phyloP scores from a whole-genome alignment of 2,113 vertebrate genomes.

The Paracanthobrama guichenoti region DNA sequence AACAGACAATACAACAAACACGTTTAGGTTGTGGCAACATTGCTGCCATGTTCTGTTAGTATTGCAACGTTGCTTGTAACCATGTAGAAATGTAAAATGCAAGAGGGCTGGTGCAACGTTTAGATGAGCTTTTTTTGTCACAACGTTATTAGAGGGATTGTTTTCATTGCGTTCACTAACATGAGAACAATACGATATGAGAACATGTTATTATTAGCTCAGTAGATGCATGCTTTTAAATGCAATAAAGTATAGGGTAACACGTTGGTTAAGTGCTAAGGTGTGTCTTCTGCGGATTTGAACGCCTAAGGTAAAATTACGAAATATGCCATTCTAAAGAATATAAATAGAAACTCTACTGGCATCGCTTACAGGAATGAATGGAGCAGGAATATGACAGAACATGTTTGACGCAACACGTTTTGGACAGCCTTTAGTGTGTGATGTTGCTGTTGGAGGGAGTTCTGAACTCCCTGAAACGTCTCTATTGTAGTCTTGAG shows the following conservation, averaged over 20 bases:
- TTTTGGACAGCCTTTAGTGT: neutral
- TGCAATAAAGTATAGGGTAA: neutral
- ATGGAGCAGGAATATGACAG: neutral
- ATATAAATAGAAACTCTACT: neutral
- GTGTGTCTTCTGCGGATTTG: neutral
- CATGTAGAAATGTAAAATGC: constrained; percentile 3
- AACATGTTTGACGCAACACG: neutral
- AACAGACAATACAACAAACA: neutral
- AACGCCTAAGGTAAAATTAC: neutral
- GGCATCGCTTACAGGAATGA: neutral
- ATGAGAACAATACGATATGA: neutral
- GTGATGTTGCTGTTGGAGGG: no score
- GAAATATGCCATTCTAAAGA: neutral
- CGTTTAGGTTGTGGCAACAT: neutral
- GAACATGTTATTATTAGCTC: neutral
- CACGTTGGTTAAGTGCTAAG: neutral
- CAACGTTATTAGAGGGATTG: neutral
- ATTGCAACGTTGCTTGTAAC: neutral
- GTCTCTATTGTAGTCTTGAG: no score
- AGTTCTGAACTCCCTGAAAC: no score
- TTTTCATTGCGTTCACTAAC: neutral
- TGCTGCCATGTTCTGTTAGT: neutral
- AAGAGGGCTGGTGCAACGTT: neutral
- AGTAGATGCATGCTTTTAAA: neutral
- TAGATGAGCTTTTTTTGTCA: neutral